A percentile compares a stretch with the other conserved stretches of the same genome.
Conservation (phyloP, 2,113 vertebrate genomes). For the Tamias sibiricus region DNA sequence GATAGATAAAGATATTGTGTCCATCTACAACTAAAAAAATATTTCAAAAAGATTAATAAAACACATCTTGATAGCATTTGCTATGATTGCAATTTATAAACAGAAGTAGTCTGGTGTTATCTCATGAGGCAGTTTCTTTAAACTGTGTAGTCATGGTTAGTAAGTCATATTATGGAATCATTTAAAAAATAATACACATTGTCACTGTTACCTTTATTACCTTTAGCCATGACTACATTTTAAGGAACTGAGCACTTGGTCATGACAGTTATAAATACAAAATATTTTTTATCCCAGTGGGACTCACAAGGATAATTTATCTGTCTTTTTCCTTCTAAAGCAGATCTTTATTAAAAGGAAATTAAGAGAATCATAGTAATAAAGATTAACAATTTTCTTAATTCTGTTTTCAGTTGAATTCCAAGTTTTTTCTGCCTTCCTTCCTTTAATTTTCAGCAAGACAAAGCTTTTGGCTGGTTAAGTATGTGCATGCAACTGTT, state of each 20-base stretch:
- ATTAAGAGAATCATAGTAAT: background rate
- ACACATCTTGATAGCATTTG: slow-evolving; percentile 54
- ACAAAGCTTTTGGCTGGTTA: slow-evolving; percentile 28
- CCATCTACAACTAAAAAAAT: too few species aligned
- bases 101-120: slow-evolving; percentile 56
- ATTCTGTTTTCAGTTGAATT: slow-evolving; percentile 65
- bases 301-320: slow-evolving; percentile 51
- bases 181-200: slow-evolving; percentile 34
- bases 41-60: background rate
- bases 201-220: slow-evolving; percentile 53
- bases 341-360: slow-evolving; percentile 32
- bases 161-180: slow-evolving; percentile 43
- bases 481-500: background rate
- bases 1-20: too few species aligned
- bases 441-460: slow-evolving; percentile 44
- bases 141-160: slow-evolving; percentile 21
- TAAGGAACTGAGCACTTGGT: slow-evolving; percentile 21
- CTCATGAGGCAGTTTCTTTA: slow-evolving; percentile 65
- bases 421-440: slow-evolving; percentile 38
- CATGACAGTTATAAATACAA: background rate
- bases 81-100: background rate
- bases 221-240: background rate
- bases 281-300: slow-evolving; percentile 17
- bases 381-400: slow-evolving; percentile 33
- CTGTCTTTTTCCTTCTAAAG: slow-evolving; percentile 51